Percentiles rank a stretch among this genome's conserved stretches.
Evolutionary conservation across 2,113 vertebrate genomes (phyloP).

Genomic region (Syrmaticus mikado): DNA sequence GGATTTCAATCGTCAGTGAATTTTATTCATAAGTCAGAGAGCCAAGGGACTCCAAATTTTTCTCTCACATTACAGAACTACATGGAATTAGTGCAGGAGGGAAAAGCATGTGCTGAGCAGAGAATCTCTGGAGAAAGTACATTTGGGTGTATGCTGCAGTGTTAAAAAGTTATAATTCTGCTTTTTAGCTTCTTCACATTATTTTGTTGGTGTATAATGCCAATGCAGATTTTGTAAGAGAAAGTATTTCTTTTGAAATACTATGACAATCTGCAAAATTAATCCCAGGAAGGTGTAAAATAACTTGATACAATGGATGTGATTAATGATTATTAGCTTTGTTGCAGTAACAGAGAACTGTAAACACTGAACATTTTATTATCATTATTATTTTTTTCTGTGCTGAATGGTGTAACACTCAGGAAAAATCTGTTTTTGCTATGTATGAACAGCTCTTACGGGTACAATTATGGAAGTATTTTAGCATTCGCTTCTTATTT

Average conservation of each 20-base stretch:
- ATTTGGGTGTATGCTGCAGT: not conserved
- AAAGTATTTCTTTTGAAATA: conserved; percentile 24
- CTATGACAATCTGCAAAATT: conserved; percentile 13
- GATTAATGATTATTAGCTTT: conserved; percentile 32
- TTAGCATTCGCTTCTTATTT: conserved; percentile 38
- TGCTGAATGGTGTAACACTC: not conserved
- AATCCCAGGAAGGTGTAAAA: conserved; percentile 39
- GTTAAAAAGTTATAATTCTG: conserved; percentile 31
- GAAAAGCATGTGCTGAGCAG: not conserved
- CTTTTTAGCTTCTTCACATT: not conserved
- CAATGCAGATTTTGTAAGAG: not conserved
- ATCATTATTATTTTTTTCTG: not conserved
- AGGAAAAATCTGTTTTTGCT: conserved; percentile 5
- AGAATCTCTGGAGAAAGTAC: not conserved
- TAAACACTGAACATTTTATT: not conserved
- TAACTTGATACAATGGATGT: conserved; percentile 8
- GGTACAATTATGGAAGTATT: conserved; percentile 42
- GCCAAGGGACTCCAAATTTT: not conserved
- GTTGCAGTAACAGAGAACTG: conserved; percentile 14
- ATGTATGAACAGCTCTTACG: conserved; percentile 41
- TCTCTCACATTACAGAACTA: not conserved
- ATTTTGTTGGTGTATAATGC: not conserved
- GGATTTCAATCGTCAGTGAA: not conserved
- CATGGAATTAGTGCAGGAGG: not conserved
- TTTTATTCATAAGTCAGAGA: not conserved